Conservation (phyloP, 2,113 vertebrate genomes). For the Sarotherodon lohbergeri region DNA sequence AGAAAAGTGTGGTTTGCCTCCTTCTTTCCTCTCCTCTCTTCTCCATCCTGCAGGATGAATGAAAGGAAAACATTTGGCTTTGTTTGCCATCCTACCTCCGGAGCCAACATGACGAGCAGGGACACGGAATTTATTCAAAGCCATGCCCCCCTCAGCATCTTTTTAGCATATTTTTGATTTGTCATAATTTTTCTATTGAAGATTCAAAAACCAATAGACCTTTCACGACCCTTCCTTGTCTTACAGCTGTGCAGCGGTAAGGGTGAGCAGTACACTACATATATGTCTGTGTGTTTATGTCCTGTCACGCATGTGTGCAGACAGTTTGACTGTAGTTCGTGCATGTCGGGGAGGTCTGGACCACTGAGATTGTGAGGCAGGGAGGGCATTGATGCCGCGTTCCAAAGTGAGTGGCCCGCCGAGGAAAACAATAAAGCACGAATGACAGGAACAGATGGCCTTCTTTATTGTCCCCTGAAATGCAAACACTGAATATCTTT, state of each 20-base stretch:
- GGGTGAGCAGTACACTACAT: neutral
- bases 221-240: conserved; percentile 21
- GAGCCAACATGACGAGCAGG: conserved; percentile 37
- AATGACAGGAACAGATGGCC: conserved; percentile 77
- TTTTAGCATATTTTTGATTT: neutral
- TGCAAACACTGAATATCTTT: conserved; percentile 75
- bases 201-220: neutral
- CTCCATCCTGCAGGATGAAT: conserved; percentile 19
- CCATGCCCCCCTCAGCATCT: conserved; percentile 23
- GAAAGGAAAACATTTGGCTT: conserved; percentile 53
- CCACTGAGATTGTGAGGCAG: conserved; percentile 8
- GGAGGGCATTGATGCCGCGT: conserved; percentile 39
- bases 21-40: neutral
- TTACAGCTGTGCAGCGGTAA: conserved; percentile 27
- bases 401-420: conserved; percentile 58
- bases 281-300: neutral
- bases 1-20: neutral
- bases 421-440: conserved; percentile 73
- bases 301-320: neutral
- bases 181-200: neutral
- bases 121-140: conserved; percentile 49
- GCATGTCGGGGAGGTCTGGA: conserved; percentile 1
- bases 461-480: conserved; percentile 76
- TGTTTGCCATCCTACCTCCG: conserved; percentile 14
- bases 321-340: conserved; percentile 10